Conservation (phyloP, 2,797 vertebrate species). For the Pangasius larnaudii region DNA sequence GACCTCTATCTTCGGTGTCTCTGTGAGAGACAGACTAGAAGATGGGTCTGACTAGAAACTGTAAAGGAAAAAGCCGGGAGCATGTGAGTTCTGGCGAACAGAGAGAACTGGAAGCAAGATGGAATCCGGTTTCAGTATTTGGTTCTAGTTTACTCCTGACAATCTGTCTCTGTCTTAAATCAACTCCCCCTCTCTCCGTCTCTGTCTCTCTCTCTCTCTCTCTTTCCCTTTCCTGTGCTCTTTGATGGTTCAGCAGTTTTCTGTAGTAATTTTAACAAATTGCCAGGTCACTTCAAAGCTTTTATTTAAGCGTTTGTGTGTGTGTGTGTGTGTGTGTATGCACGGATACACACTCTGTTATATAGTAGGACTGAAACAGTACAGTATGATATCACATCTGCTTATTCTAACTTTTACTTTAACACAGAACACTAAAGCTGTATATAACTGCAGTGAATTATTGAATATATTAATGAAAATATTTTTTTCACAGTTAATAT, state of each 20-base stretch:
- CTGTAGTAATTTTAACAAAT: conserved; percentile 65
- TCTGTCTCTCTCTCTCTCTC: background rate
- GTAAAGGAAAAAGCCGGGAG: conserved; percentile 47
- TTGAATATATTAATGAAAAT: background rate
- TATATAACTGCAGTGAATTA: background rate
- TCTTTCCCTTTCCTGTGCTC: conserved; percentile 14
- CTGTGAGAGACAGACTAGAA: background rate
- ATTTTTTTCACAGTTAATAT: background rate
- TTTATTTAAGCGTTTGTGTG: background rate
- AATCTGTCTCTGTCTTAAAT: conserved; percentile 11
- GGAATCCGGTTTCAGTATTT: conserved; percentile 10
- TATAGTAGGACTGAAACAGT: background rate
- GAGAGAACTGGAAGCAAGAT: conserved; percentile 16
- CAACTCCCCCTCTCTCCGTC: background rate
- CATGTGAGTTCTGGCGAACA: conserved; percentile 59
- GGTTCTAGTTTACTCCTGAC: background rate
- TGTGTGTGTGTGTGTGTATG: background rate
- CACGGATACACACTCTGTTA: background rate
- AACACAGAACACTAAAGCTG: too few relatives aligned
- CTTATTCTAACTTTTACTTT: background rate
- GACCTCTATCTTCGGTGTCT: background rate
- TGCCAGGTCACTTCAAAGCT: conserved; percentile 65
- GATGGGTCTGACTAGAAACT: background rate
- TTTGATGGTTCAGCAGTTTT: conserved; percentile 78
- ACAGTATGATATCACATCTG: background rate